Evolutionary conservation across 2,113 vertebrate species (phyloP), one percentile per base, ranked within the genome.

Genomic region (Orthonyx spaldingii): DNA sequence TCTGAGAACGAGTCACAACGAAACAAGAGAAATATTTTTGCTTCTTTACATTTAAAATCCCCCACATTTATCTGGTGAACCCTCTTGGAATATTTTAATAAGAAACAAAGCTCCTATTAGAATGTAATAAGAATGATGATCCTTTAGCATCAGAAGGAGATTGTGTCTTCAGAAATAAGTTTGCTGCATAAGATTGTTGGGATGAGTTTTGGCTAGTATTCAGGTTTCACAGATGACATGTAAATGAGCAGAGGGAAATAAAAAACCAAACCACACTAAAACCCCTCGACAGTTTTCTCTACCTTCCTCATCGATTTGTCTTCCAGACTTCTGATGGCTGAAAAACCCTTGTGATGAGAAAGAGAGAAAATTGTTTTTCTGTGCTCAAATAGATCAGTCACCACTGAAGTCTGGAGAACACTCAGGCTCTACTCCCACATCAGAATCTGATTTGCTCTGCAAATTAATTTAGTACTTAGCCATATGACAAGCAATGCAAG

Each of bases 391-490:
- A 80, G 21, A 93, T 90, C 77, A 93, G 41, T 80, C 41, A 68
- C 30, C 27, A 21, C 37, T 87, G 75, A 96, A 90, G 57, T 53
- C 83, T 91, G 49, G 64, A 94, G 81, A 94, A 37, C 57, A 69
- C 76, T 42, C 68, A 94, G 74, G 33, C 49, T 63, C 18, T 94
- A 85, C 68, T 96, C 85, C 89, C 53, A 91, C 84, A 50, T 55
- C 63, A 60, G 41, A 96, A 88, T 86, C 59, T 53, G 13, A 89
- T 92, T 94, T 91, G 41, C 74, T 93, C 44, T 85, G 53, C 63
- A 95, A 86, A 94, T 91, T 93, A 87, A 93, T 90, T 91, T 77
- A 87, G 66, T 56, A 71, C 5, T 89, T 94, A 81, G 41, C 86
- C 86, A 56, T 92, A 86, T 89, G 78, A 93, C 52, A 65, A 81